Evolutionary conservation across 2,113 vertebrate species (phyloP), one percentile per base, ranked within the genome.

Genomic region (Acinonyx jubatus): DNA sequence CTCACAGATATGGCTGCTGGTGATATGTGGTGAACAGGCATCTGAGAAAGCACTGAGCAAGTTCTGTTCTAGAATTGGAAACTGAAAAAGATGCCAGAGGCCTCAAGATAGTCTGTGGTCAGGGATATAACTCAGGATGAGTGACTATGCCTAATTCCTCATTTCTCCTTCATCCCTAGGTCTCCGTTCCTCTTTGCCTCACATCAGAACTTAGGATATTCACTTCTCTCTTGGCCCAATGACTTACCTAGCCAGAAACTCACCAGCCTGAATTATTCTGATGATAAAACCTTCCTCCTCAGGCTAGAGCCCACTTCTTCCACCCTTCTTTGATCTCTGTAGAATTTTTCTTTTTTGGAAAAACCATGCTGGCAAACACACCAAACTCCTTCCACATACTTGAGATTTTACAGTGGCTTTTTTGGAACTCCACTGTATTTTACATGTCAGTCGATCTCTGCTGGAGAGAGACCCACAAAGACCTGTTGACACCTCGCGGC

Each of bases 401-500:
- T 95, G 21, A 96, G 66, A 84, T 98, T 97, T 98, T 89, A 96
- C 74, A 97, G 98, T 93, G 91, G 91, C 91, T 11, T 81, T 98
- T 97, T 97, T 96, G 57, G 97, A 97, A 86, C 91, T 68, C 65
- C 8, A 15, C 84, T 71, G n/a, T 48, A 95, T 88, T 98, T 98
- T 96, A 97, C 97, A 94, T 98, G 66, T 98, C 95, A 96, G 87
- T 71, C 66, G 7, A 98, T 94, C 81, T 96, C 41, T 50, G 8
- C 89, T 97, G 94, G 95, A 96, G 91, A 92, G 79, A 69, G 55
- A 55, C 19, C 80, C 82, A 63, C 79, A 89, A 96, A 78, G 94
- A 96, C 97, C 97, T 97, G 94, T 95, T 98, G 97, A 98, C 97
- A 98, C 97, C 97, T 98, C 93, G 71, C 55, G 0, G 96, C 97